Percentiles rank a stretch among this genome's conserved stretches.
phyloP scores from a whole-genome alignment of 2,888 invertebrate genomes.

The Macaria liturata region DNA sequence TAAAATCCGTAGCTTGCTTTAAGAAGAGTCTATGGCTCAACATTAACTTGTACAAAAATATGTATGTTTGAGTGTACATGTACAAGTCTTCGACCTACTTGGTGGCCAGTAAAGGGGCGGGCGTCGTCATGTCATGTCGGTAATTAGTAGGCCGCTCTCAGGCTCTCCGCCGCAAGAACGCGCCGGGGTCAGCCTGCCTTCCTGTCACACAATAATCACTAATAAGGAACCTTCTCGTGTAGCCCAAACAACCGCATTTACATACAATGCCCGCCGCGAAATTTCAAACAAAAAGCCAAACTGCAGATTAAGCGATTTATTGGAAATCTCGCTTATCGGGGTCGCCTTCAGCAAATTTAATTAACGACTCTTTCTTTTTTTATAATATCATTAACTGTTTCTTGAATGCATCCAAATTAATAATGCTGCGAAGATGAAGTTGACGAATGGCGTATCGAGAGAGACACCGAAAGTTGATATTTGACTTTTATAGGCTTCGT shows the following conservation, averaged over 20 bases:
- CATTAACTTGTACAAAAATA: too few species aligned
- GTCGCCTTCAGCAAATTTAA: conserved; percentile 48
- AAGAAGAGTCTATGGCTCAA: too few species aligned
- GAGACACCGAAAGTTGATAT: conserved; percentile 34
- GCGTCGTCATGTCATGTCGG: conserved; percentile 1
- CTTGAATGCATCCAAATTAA: conserved; percentile 43
- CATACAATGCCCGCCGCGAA: conserved; percentile 57
- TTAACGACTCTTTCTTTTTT: conserved; percentile 45
- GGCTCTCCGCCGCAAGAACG: conserved; percentile 16
- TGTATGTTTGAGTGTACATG: too few species aligned
- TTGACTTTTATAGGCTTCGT: conserved; percentile 38
- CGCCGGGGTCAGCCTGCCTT: conserved; percentile 28
- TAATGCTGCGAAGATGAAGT: conserved; percentile 37
- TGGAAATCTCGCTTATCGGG: conserved; percentile 39
- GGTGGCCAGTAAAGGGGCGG: too few species aligned
- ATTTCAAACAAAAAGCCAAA: conserved; percentile 46
- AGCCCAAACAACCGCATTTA: conserved; percentile 49
- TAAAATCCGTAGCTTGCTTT: too few species aligned
- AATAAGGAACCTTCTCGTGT: conserved; percentile 36
- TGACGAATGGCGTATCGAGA: conserved; percentile 39
- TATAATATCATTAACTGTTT: conserved; percentile 43
- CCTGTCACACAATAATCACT: conserved; percentile 42
- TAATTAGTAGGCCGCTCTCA: conserved; percentile 22
- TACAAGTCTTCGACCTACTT: too few species aligned
- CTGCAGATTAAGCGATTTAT: conserved; percentile 40